Percentiles rank a stretch among this genome's conserved stretches.
These are phyloP conservation scores for Esox masquinongy DNA, from an alignment of 2,797 vertebrate genomes.

Conservation along the genomic window DNA sequence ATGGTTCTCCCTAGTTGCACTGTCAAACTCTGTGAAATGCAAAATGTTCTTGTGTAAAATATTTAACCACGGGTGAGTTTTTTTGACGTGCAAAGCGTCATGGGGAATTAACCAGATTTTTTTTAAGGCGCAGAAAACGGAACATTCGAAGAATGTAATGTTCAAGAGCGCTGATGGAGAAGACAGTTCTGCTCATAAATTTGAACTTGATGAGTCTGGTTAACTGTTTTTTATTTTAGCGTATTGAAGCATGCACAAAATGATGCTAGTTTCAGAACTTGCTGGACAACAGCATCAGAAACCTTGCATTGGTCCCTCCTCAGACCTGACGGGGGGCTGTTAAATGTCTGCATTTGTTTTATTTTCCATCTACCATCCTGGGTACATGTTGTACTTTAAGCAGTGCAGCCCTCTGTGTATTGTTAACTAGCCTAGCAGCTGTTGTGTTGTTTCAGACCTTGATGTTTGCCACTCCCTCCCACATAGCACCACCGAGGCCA, in stretches of 20 bases:
- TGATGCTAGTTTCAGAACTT: not conserved
- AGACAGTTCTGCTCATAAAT: not conserved
- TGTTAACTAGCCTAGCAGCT: conserved; percentile 26
- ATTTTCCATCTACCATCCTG: conserved; percentile 13
- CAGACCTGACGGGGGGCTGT: not conserved
- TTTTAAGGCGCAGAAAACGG: not conserved
- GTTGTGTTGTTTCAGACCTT: conserved; percentile 16
- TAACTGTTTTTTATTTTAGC: too few relatives aligned
- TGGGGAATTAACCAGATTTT: not conserved
- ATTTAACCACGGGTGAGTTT: not conserved
- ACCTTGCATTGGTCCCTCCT: not conserved
- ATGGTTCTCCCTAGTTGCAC: conserved; percentile 14
- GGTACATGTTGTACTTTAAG: conserved; percentile 15
- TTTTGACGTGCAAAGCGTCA: not conserved
- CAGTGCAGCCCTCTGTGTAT: conserved; percentile 13
- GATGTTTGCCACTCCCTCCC: conserved; percentile 18
- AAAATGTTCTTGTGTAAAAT: conserved; percentile 6
- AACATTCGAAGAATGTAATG: not conserved
- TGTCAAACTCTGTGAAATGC: conserved; percentile 10
- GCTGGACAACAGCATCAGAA: not conserved
- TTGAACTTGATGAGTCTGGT: too few relatives aligned
- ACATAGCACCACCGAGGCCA: conserved; percentile 20
- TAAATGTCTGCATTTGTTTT: conserved; percentile 6
- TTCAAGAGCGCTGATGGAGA: not conserved
- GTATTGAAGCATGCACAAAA: too few relatives aligned